Evolutionary conservation across 92 coral and sea anemone species (phyloP).

Genomic region (Paramuricea clavata): DNA sequence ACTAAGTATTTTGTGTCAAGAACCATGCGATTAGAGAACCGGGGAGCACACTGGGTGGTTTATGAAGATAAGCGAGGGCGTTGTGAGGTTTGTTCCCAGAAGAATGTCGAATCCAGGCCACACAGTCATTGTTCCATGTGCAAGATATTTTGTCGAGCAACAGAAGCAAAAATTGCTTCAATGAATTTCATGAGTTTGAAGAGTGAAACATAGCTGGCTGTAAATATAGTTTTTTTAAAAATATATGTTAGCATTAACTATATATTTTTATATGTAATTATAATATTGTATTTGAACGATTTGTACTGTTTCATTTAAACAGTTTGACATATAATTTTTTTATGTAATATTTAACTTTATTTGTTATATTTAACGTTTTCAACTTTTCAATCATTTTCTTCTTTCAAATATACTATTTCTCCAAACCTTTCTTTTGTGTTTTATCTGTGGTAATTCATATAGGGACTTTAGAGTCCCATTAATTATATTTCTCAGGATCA

Average conservation of each 20-base stretch:
- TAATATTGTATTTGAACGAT: too few relatives aligned
- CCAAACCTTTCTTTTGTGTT: conserved; percentile 7
- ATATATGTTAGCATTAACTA: too few relatives aligned
- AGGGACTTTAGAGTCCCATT: conserved; percentile 64
- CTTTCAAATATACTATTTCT: not conserved
- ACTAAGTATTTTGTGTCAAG: conserved; percentile 23
- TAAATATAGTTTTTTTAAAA: not conserved
- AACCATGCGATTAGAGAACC: conserved; percentile 58
- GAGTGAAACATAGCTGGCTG: not conserved
- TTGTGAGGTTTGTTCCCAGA: conserved; percentile 57
- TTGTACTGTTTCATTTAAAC: too few relatives aligned
- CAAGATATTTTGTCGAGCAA: conserved; percentile 64
- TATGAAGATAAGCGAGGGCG: conserved; percentile 64
- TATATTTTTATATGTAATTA: not conserved
- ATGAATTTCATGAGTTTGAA: conserved; percentile 48
- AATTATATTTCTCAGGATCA: conserved; percentile 35
- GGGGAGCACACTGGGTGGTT: conserved; percentile 66
- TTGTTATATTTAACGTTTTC: not conserved
- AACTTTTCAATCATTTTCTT: conserved; percentile 29
- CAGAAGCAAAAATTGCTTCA: conserved; percentile 48
- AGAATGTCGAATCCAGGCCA: conserved; percentile 64
- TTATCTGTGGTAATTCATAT: conserved; percentile 27
- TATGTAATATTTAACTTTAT: too few relatives aligned
- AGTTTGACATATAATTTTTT: too few relatives aligned
- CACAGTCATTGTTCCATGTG: conserved; percentile 51